Evolutionary conservation across 1,140 invertebrate species (phyloP), one percentile per base, ranked within the genome.

Genomic region (Agrypnia vestita): DNA sequence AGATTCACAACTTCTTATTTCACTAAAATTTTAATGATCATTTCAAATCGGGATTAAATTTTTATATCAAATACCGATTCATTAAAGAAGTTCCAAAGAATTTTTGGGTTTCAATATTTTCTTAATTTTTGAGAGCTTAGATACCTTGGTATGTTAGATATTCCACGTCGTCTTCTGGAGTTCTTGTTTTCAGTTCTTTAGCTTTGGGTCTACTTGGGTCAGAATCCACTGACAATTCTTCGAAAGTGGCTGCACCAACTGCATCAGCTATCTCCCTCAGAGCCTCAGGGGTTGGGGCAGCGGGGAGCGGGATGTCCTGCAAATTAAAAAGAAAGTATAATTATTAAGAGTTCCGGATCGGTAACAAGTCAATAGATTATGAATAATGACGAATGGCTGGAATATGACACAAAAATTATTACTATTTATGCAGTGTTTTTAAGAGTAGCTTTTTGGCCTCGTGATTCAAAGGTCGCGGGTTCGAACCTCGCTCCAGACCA

Each of bases 91-190:
- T 35, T 35, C 25, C 25, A 35, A 35, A 35, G 25, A 3, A 35
- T 35, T 35, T 35, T 35, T 35, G 6, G 25, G 6, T 35, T 35
- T 35, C 6, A 35, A 35, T 35, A 35, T 35, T 51, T 12, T 15
- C 3, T 51, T 4, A 51, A 9, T 51, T 35, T n/a, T 6, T 44
- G 13, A 67, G 13, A 46, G 3, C 7, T 35, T 56, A 0, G 9
- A 79, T 61, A 83, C 82, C 82, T 83, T 83, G 82, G 53, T 83
- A 83, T 12, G 56, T 80, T 46, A 67, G 82, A 73, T 80, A 83
- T 79, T 83, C 82, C 0, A 80, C 69, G 19, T 80, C 76, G 8
- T 51, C 61, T 69, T 78, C 74, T 1, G 25, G 25, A 10, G 55
- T 43, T 7, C 64, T 43, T 11, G 64, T 69, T 7, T n/a, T 19